Base-by-base conservation (phyloP, 1,140 invertebrate genomes). In the Pogonognathellus flavescens region DNA sequence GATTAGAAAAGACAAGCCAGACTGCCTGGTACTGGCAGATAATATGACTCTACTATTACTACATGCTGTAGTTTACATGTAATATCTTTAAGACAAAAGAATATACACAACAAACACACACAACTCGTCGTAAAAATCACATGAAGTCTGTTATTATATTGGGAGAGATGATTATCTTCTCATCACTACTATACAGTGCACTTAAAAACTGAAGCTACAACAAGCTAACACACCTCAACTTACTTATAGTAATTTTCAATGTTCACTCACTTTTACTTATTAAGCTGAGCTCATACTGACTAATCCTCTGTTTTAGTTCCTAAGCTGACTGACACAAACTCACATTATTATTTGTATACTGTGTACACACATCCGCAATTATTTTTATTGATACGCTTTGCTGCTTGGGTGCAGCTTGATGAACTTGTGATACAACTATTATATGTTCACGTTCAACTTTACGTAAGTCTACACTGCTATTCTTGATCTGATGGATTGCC, bases 301-400 rank as follows among this genome's bases (percentile, higher is more conserved):
- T 14, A 9, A 72, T 16, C 31, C 70, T 76, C 25, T 76, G 16
- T n/a, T 50, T 76, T 76, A 76, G n/a, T 76, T 57, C 11, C 53
- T 76, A 76, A 41, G 70, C 9, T 76, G 31, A 76, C 70, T 76
- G 70, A 76, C 70, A 59, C 50, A 81, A 55, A 59, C 55, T 81
- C 80, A 81, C 80, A 81, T 55, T 81, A 81, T 14, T 31, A 25
- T 66, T 66, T 66, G 62, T 66, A 25, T 66, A 55, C 41, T n/a
- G 14, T 41, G 70, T 76, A 55, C 20, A 59, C 80, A 81, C 80
- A 81, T 81, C 80, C 80, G 80, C 80, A 53, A 81, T 81, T 81
- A 81, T 81, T 81, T 81, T 81, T 81, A 81, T 81, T 81, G 80
- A 81, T 81, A 81, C 80, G 80, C 80, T 55, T 81, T 81, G 80